phyloP scores from a whole-genome alignment of 2,797 vertebrate species.

The Hippoglossus hippoglossus region DNA sequence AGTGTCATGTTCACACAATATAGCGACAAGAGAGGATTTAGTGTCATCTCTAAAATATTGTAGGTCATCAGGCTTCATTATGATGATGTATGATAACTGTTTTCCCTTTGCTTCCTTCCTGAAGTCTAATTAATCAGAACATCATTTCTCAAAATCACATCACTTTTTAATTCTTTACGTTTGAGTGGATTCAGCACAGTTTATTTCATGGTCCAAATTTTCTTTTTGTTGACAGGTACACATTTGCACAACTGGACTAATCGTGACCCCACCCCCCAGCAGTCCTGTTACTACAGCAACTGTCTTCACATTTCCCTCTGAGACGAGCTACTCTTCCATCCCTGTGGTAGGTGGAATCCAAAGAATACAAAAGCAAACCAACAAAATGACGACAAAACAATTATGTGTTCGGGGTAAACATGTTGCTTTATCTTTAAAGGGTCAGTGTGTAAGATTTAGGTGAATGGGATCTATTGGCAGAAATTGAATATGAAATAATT shows the following conservation, averaged over 20 bases:
- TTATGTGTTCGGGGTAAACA: too few relatives aligned
- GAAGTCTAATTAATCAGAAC: constrained; percentile 10
- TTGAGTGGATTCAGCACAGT: background rate
- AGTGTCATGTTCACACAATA: constrained; percentile 46
- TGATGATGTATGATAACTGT: constrained; percentile 2
- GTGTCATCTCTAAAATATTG: background rate
- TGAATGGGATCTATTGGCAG: too few relatives aligned
- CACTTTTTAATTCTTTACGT: background rate
- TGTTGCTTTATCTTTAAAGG: too few relatives aligned
- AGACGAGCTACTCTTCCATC: constrained; percentile 89
- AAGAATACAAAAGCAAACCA: background rate
- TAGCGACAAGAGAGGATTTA: constrained; percentile 34
- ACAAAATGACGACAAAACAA: background rate
- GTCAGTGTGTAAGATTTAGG: too few relatives aligned
- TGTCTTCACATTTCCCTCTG: constrained; percentile 94
- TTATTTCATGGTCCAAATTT: constrained; percentile 36
- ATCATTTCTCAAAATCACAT: background rate
- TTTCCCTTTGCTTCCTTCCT: background rate
- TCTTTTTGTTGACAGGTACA: constrained; percentile 88
- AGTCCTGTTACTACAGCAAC: constrained; percentile 96
- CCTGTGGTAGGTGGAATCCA: constrained; percentile 78
- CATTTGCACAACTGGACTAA: constrained; percentile 96
- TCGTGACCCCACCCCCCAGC: constrained; percentile 97
- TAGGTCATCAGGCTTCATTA: background rate
- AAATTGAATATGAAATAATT: too few relatives aligned